Evolutionary conservation across 2,113 vertebrate species (phyloP), one percentile per base, ranked within the genome.

Genomic region (Serilophus lunatus): DNA sequence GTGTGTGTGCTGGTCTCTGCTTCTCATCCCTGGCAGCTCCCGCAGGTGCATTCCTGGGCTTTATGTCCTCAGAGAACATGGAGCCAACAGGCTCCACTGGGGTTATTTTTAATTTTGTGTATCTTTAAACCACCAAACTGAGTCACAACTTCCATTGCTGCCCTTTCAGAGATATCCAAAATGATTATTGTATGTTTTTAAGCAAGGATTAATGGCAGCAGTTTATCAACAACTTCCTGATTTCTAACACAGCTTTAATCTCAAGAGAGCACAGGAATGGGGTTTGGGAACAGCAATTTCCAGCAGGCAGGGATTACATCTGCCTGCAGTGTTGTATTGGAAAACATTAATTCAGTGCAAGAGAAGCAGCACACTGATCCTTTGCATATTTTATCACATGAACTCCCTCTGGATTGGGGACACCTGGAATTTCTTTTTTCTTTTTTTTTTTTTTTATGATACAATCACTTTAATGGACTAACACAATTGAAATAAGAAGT

Each of bases 21-120:
- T 33, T 3, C 76, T 1, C 33, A 2, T 4, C 50, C 36, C 86
- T 60, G 50, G 4, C 78, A 85, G 82, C 65, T 84, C 75, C 82
- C 0, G 0, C 86, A 63, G 89, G 56, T 59, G 4, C 7, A 3
- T 18, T 12, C 59, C 29, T 7, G 1, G 13, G 29, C 1, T 18
- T 19, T 2, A 0, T 16, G 66, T 66, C 75, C 76, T 35, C 59
- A 10, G 38, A 4, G 25, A 79, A 5, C 53, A 10, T 9, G 0
- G 29, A 79, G 33, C 47, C 82, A 29, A 7, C 36, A 28, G 56
- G 22, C 53, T 64, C 71, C 49, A 16, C 4, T 7, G 80, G 38
- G 40, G 18, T 23, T 7, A 8, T 23, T 18, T 70, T 60, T 47
- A 11, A 16, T 80, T 59, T 29, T 33, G 53, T 69, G 0, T 26